Conservation (phyloP, 2,888 invertebrate species). For the Eustalomyia histrio region DNA sequence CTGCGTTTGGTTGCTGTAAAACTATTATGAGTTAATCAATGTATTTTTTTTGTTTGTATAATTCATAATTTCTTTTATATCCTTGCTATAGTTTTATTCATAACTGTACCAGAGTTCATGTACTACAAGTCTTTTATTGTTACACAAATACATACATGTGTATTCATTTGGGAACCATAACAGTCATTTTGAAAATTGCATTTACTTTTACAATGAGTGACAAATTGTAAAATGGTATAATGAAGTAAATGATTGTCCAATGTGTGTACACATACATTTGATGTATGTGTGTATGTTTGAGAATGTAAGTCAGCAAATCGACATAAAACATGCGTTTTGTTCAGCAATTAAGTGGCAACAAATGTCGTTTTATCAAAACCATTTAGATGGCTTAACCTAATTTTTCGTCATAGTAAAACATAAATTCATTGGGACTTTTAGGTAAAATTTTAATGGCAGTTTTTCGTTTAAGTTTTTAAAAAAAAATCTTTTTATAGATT, state of each 20-base stretch:
- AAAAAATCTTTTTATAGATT: too few species aligned
- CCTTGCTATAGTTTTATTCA: slow-evolving; percentile 18
- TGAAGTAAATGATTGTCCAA: slow-evolving; percentile 41
- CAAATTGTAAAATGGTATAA: slow-evolving; percentile 55
- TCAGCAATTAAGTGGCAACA: slow-evolving; percentile 38
- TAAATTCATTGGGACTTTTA: too few species aligned
- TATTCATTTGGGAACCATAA: slow-evolving; percentile 58
- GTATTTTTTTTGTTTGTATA: too few species aligned
- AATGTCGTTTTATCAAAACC: slow-evolving; percentile 36
- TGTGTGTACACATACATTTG: neutral
- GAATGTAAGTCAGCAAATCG: slow-evolving; percentile 33
- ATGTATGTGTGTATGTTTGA: neutral
- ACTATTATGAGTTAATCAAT: too few species aligned
- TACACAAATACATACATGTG: neutral
- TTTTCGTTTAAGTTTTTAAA: too few species aligned
- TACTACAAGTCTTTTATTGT: slow-evolving; percentile 30
- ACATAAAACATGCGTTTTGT: slow-evolving; percentile 16
- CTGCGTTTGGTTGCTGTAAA: too few species aligned
- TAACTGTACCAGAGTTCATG: slow-evolving; percentile 24
- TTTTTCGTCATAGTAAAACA: neutral
- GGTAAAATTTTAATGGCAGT: too few species aligned
- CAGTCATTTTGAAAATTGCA: slow-evolving; percentile 58
- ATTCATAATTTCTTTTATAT: neutral
- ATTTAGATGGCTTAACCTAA: slow-evolving; percentile 20
- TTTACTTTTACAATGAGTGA: slow-evolving; percentile 51